Conservation (phyloP, 2,113 vertebrate species). For the Tiliqua scincoides region DNA sequence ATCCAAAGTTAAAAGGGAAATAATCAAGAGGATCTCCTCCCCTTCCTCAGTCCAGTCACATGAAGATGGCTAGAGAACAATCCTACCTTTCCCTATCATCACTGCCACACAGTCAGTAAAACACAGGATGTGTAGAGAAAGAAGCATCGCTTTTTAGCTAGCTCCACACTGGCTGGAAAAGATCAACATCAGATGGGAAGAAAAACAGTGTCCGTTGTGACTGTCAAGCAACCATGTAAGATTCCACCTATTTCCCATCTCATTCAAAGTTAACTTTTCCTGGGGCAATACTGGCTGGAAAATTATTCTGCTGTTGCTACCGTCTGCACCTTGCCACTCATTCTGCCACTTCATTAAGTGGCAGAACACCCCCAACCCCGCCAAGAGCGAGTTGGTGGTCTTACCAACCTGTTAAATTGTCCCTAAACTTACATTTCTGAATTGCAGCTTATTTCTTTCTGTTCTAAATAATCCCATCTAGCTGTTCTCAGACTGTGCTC, state of each 20-base stretch:
- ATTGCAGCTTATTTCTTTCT: background rate
- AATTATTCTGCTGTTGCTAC: background rate
- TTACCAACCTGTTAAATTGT: background rate
- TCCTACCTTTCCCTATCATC: too few species aligned
- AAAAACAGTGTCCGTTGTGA: background rate
- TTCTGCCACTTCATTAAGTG: background rate
- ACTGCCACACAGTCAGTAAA: too few species aligned
- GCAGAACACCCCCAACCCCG: background rate
- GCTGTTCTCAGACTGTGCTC: background rate
- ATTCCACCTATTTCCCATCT: background rate
- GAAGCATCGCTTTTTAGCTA: too few species aligned
- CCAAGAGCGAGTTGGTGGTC: background rate
- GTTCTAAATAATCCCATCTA: background rate
- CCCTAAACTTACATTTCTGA: background rate
- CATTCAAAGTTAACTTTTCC: background rate
- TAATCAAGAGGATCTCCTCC: background rate
- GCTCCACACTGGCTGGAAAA: too few species aligned
- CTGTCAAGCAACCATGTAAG: background rate
- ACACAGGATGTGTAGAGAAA: too few species aligned
- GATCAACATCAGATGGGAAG: background rate
- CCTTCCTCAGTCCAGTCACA: too few species aligned
- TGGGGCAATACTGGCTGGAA: background rate
- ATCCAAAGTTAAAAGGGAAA: background rate
- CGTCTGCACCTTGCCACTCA: background rate
- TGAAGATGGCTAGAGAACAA: too few species aligned